Evolutionary conservation across 2,888 invertebrate species (phyloP), one percentile per base, ranked within the genome.

Genomic region (Rotaria socialis): DNA sequence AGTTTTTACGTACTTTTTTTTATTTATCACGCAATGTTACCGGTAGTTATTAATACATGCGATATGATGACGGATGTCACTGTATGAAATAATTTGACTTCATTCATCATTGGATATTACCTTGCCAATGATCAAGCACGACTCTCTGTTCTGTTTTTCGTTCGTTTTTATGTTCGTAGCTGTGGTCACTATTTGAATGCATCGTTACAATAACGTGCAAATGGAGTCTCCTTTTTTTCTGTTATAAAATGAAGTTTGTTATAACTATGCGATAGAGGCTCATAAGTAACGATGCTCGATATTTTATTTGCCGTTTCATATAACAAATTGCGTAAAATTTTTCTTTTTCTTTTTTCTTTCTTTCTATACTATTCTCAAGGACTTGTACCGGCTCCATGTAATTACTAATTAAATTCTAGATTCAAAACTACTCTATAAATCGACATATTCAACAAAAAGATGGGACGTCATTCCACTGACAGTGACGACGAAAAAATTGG

Each of bases 51-150:
- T 35, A 35, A 35, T 35, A 35, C 2, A 35, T 35, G 35, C 35
- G 35, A 11, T 52, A 52, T 52, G 14, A 52, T 52, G 52, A 52
- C 52, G 52, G 52, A 27, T 67, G 67, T 35, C 35, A 67, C 67
- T 35, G 35, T 16, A 35, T 35, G 67, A 27, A 67, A 35, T 35
- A 19, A 67, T 35, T 35, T 27, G 6, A 35, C 14, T 35, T 11
- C 16, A 27, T 67, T 67, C 27, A 67, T 67, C 16, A 67, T 67
- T 67, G 67, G 67, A 67, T 27, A 35, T 4, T 3, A 16, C 16
- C 27, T 35, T 67, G 27, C 67, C 67, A 67, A 67, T 67, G 35
- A 67, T 67, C 27, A 67, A 67, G 67, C 67, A 67, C 35, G 67
- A 35, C 14, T 35, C 14, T 35, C 16, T 67, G 27, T 27, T 67